phyloP scores from a whole-genome alignment of 2,113 vertebrate genomes.

The Eretmochelys imbricata region DNA sequence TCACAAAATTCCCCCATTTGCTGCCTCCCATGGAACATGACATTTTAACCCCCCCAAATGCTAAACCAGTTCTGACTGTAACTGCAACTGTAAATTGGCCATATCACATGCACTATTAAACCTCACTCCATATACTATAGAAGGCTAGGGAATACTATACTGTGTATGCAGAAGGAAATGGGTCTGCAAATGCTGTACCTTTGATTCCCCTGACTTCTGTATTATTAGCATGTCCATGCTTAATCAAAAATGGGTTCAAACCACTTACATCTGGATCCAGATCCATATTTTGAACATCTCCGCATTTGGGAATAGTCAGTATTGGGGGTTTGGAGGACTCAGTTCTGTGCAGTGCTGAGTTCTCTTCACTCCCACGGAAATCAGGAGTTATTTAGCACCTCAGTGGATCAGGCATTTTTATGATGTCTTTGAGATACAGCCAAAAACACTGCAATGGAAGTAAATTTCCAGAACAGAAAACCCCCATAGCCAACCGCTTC shows the following conservation, averaged over 20 bases:
- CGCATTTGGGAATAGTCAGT: neutral
- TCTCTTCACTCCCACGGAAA: neutral
- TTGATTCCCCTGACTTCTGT: neutral
- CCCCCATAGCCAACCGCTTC: neutral
- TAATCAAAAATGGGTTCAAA: neutral
- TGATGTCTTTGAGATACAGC: neutral
- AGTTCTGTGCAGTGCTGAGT: neutral
- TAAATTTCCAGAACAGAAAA: neutral
- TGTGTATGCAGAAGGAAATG: neutral
- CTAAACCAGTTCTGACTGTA: neutral
- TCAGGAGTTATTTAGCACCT: neutral
- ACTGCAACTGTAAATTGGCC: neutral
- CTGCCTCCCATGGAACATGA: neutral
- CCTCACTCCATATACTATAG: neutral
- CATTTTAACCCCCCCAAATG: neutral
- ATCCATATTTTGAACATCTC: neutral
- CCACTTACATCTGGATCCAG: neutral
- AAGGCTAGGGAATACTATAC: neutral
- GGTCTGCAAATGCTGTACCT: neutral
- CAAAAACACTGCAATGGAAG: slow-evolving; percentile 12
- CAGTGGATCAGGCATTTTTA: neutral
- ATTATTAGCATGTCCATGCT: neutral
- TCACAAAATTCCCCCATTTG: neutral
- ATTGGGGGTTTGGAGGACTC: neutral
- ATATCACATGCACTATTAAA: neutral